A percentile compares a stretch with the other conserved stretches of the same genome.
Evolutionary conservation across 2,797 vertebrate species (phyloP).

Genomic region (Anisognathus igniventris): DNA sequence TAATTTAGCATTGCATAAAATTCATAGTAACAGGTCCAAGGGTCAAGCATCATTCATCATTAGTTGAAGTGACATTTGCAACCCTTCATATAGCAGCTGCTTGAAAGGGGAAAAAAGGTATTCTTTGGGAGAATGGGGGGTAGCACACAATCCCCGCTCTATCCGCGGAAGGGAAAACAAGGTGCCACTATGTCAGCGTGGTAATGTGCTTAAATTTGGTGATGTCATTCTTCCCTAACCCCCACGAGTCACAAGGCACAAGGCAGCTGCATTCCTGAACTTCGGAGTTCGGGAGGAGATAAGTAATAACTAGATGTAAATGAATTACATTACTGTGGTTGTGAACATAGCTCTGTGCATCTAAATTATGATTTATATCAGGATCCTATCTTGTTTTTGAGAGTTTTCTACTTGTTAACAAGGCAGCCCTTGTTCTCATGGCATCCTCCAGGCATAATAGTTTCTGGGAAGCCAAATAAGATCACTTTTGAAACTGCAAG

Average conservation of each 20-base stretch:
- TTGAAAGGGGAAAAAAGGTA: slow-evolving; percentile 85
- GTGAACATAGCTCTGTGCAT: slow-evolving; percentile 86
- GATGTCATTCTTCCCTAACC: slow-evolving; percentile 94
- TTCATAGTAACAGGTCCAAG: slow-evolving; percentile 79
- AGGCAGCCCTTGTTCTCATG: slow-evolving; percentile 88
- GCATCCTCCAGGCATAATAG: slow-evolving; percentile 85
- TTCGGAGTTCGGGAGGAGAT: slow-evolving; percentile 76
- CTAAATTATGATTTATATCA: slow-evolving; percentile 98
- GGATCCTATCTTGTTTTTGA: slow-evolving; percentile 86
- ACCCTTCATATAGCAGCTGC: slow-evolving; percentile 85
- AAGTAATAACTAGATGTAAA: slow-evolving; percentile 87
- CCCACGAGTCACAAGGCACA: slow-evolving; percentile 88
- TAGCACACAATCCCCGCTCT: slow-evolving; percentile 85
- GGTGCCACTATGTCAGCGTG: slow-evolving; percentile 94
- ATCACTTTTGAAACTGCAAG: slow-evolving; percentile 86
- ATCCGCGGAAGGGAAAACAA: slow-evolving; percentile 84
- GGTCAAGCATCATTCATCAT: slow-evolving; percentile 99
- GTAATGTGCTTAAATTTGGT: slow-evolving; percentile 86
- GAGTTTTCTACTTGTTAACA: slow-evolving; percentile 85
- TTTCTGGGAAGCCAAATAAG: slow-evolving; percentile 89
- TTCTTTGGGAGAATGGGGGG: slow-evolving; percentile 85
- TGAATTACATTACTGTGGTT: slow-evolving; percentile 88
- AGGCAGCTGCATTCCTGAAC: slow-evolving; percentile 90
- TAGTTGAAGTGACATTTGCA: slow-evolving; percentile 94
- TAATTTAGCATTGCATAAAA: slow-evolving; percentile 85